Evolutionary conservation across 64 coral and sea anemone genomes (phyloP).

Genomic region (Platygyra sinensis): DNA sequence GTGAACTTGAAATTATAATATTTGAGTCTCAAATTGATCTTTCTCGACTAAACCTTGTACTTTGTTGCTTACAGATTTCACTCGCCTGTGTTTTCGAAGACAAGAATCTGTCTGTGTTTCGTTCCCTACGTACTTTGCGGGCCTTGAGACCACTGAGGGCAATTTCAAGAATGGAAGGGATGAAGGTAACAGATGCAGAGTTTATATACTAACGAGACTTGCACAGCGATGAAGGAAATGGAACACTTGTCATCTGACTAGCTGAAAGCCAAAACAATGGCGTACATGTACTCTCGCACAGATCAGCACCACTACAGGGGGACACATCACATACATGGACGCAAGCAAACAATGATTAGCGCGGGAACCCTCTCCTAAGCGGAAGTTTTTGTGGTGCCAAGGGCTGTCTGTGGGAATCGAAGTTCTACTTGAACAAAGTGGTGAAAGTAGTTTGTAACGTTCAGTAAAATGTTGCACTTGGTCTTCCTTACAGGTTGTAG

Average conservation of each 20-base stretch:
- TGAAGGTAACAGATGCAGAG: slow-evolving; percentile 64
- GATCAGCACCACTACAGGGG: too few relatives aligned
- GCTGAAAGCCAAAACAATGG: too few relatives aligned
- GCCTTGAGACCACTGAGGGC: slow-evolving; percentile 81
- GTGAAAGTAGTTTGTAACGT: background rate
- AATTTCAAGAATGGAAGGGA: slow-evolving; percentile 85
- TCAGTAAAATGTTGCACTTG: background rate
- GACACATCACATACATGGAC: too few relatives aligned
- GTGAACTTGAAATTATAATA: too few relatives aligned
- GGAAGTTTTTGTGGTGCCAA: too few relatives aligned
- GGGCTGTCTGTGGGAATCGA: too few relatives aligned
- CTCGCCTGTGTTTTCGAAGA: slow-evolving; percentile 72
- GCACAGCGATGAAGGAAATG: background rate
- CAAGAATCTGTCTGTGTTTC: slow-evolving; percentile 78
- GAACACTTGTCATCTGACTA: too few relatives aligned
- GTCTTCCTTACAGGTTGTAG: slow-evolving; percentile 64
- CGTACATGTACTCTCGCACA: too few relatives aligned
- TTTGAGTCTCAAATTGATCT: too few relatives aligned
- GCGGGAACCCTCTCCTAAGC: too few relatives aligned
- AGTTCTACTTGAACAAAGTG: too few relatives aligned
- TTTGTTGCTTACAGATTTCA: slow-evolving; percentile 54
- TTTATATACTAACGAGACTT: background rate
- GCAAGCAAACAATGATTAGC: too few relatives aligned
- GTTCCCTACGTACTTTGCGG: slow-evolving; percentile 78
- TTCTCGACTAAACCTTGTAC: background rate